Conservation (phyloP, 2,888 invertebrate genomes). For the Heliconius hortense region DNA sequence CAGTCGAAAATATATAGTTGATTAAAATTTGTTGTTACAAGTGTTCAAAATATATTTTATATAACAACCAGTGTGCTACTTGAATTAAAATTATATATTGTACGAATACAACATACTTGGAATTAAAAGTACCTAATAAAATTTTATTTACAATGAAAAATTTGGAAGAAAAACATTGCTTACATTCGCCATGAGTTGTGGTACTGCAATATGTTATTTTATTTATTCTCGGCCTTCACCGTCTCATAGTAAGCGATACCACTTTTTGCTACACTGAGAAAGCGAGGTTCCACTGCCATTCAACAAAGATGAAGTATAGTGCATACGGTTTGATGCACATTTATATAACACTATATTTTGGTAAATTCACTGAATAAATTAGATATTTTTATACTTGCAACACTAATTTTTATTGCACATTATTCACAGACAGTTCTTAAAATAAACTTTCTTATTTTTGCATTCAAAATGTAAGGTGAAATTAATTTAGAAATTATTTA, state of each 20-base stretch:
- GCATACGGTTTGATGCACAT: conserved; percentile 8
- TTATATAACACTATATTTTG: not conserved
- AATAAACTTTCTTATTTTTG: conserved; percentile 3
- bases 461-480: not conserved
- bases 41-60: conserved; percentile 3
- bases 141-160: not conserved
- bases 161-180: not conserved
- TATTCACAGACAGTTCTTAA: not conserved
- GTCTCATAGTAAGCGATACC: conserved; percentile 44
- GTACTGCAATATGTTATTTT: conserved; percentile 39
- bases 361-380: not conserved
- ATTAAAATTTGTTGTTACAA: conserved; percentile 7
- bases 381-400: not conserved
- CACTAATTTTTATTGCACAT: not conserved
- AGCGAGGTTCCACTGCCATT: conserved; percentile 39
- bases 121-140: not conserved
- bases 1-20: not conserved
- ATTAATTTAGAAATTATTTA: not conserved
- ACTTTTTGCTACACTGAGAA: conserved; percentile 45
- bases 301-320: conserved; percentile 19
- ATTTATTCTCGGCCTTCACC: conserved; percentile 45
- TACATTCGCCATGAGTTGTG: conserved; percentile 21
- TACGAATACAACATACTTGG: not conserved
- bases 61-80: not conserved
- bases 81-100: not conserved